phyloP scores from a whole-genome alignment of 1,140 invertebrate species.

The Procambarus virginalis region DNA sequence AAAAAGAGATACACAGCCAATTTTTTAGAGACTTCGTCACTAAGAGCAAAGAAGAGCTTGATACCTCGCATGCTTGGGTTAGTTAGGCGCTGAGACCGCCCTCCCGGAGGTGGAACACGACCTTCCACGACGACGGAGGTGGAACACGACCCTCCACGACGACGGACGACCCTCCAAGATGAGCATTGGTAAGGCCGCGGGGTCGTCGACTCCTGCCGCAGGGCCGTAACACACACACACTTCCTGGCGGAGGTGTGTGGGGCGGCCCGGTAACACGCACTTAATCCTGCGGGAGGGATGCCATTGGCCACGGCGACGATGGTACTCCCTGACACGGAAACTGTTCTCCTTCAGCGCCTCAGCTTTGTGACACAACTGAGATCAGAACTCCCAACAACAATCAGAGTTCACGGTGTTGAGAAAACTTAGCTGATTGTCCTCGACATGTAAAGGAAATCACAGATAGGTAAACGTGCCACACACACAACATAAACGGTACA shows the following conservation, averaged over 20 bases:
- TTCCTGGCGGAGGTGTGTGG: not conserved
- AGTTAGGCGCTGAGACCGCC: not conserved
- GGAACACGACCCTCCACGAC: not conserved
- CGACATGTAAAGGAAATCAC: conserved; percentile 54
- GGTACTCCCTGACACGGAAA: not conserved
- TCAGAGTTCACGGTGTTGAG: conserved; percentile 8
- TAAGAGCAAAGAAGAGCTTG: conserved; percentile 23
- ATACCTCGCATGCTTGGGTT: conserved; percentile 30
- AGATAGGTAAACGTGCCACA: conserved; percentile 62
- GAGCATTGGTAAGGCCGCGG: not conserved
- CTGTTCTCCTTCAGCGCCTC: conserved; percentile 3
- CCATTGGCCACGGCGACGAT: not conserved
- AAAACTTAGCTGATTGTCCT: conserved; percentile 61
- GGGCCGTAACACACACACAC: not conserved
- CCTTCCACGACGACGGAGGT: not conserved
- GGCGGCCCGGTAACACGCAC: not conserved
- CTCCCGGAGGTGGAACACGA: not conserved
- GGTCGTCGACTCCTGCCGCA: not conserved
- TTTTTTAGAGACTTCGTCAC: not conserved
- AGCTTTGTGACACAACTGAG: conserved; percentile 27
- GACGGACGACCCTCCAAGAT: not conserved
- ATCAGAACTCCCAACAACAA: conserved; percentile 31
- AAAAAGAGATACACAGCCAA: conserved; percentile 34
- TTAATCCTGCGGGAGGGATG: not conserved
- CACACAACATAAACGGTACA: conserved; percentile 41